Evolutionary conservation across 1,140 invertebrate species (phyloP).

Genomic region (Lanistes nyassanus): DNA sequence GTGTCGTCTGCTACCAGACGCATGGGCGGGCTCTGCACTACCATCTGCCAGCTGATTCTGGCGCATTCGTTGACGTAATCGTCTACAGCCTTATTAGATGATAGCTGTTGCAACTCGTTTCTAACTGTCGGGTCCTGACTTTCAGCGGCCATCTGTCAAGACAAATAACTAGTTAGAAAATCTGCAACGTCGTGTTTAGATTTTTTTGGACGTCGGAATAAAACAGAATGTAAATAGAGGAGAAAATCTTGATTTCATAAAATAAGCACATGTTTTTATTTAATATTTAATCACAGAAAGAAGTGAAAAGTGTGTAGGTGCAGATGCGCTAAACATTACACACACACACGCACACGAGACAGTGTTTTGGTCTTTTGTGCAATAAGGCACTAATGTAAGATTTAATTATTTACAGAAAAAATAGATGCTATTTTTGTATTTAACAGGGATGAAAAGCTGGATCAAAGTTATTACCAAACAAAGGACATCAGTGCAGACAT

Average conservation of each 20-base stretch:
- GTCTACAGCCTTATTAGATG: slow-evolving; percentile 37
- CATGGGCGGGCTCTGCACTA: slow-evolving; percentile 58
- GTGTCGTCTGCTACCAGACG: slow-evolving; percentile 40
- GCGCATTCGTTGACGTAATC: slow-evolving; percentile 45
- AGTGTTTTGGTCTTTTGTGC: no score
- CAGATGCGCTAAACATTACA: no score
- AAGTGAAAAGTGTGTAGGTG: no score
- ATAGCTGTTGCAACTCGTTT: slow-evolving; percentile 23
- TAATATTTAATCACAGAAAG: no score
- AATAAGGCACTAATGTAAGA: no score
- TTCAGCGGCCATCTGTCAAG: slow-evolving; percentile 33
- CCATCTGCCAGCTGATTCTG: slow-evolving; percentile 58
- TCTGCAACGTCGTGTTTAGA: background rate
- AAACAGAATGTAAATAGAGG: background rate
- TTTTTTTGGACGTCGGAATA: background rate
- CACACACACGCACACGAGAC: no score
- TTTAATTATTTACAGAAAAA: no score
- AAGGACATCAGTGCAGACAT: slow-evolving; percentile 43
- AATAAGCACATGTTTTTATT: no score
- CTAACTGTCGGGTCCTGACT: slow-evolving; percentile 23
- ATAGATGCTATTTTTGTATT: no score
- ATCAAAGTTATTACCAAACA: slow-evolving; percentile 33
- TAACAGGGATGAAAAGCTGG: background rate
- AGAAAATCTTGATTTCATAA: background rate
- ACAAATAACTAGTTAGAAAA: background rate